A percentile compares a stretch with the other conserved stretches of the same genome.
Evolutionary conservation across 2,888 invertebrate genomes (phyloP).

Genomic region (Anarsia innoxiella): DNA sequence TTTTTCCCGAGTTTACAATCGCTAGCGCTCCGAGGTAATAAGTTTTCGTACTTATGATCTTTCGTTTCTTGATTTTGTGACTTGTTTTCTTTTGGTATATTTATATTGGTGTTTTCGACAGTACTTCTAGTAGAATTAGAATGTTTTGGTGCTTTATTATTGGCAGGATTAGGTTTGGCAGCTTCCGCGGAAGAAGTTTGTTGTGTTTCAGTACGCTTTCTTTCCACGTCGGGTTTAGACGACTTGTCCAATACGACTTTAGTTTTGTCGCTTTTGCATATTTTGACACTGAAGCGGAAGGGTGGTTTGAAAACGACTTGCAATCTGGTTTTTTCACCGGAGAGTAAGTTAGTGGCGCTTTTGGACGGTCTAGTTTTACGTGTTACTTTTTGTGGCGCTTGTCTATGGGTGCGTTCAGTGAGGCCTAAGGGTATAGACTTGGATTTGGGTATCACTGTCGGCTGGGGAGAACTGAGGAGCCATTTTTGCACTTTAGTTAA

Average conservation of each 20-base stretch:
- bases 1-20: constrained; percentile 59
- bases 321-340: constrained; percentile 81
- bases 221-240: constrained; percentile 64
- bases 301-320: constrained; percentile 93
- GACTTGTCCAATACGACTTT: constrained; percentile 77
- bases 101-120: constrained; percentile 27
- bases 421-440: constrained; percentile 88
- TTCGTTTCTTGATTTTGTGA: constrained; percentile 33
- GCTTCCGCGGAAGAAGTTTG: constrained; percentile 23
- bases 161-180: constrained; percentile 40
- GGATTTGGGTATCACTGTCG: constrained; percentile 82
- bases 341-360: constrained; percentile 82
- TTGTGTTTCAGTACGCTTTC: constrained; percentile 49
- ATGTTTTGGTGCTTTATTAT: constrained; percentile 40
- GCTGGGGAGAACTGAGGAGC: constrained; percentile 83
- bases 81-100: constrained; percentile 38
- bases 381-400: constrained; percentile 70
- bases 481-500: constrained; percentile 89
- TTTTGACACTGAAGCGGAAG: constrained; percentile 88
- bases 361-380: constrained; percentile 76
- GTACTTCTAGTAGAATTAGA: constrained; percentile 39
- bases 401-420: constrained; percentile 67
- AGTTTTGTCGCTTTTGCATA: constrained; percentile 82
- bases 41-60: constrained; percentile 55
- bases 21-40: constrained; percentile 60